These are phyloP conservation scores for Pipa parva DNA, from an alignment of 2,113 vertebrate species.

Conservation along the genomic window DNA sequence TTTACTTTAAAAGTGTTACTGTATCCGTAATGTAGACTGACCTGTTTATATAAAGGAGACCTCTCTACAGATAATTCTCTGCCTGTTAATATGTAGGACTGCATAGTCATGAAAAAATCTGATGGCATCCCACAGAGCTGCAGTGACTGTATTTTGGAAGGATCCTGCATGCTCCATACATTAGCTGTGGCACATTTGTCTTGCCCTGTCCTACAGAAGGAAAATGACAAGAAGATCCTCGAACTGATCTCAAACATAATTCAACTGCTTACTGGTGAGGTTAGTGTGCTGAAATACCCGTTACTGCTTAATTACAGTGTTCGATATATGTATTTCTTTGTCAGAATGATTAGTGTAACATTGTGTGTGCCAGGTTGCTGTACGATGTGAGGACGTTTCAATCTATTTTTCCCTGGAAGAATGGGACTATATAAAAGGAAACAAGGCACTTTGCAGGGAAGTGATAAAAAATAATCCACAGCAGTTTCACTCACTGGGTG, in stretches of 20 bases:
- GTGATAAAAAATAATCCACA: not conserved
- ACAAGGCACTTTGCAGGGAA: not conserved
- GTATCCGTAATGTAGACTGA: no score
- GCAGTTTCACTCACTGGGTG: not conserved
- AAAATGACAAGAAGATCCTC: not conserved
- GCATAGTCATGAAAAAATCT: no score
- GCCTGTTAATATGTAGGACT: no score
- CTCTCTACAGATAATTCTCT: no score
- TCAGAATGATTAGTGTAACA: no score
- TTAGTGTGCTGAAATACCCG: not conserved
- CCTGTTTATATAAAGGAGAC: no score
- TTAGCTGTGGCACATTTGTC: not conserved
- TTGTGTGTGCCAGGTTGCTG: not conserved
- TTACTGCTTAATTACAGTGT: no score
- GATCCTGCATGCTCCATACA: not conserved
- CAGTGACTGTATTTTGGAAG: not conserved
- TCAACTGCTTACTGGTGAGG: not conserved
- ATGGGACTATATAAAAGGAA: not conserved
- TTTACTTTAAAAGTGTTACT: no score
- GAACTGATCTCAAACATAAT: constrained; percentile 1
- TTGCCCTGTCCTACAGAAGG: not conserved
- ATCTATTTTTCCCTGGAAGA: not conserved
- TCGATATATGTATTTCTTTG: no score
- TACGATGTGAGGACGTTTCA: not conserved
- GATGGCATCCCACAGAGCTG: not conserved